Evolutionary conservation across 2,113 vertebrate species (phyloP), one percentile per base, ranked within the genome.

Genomic region (Speoplatyrhinus poulsoni): DNA sequence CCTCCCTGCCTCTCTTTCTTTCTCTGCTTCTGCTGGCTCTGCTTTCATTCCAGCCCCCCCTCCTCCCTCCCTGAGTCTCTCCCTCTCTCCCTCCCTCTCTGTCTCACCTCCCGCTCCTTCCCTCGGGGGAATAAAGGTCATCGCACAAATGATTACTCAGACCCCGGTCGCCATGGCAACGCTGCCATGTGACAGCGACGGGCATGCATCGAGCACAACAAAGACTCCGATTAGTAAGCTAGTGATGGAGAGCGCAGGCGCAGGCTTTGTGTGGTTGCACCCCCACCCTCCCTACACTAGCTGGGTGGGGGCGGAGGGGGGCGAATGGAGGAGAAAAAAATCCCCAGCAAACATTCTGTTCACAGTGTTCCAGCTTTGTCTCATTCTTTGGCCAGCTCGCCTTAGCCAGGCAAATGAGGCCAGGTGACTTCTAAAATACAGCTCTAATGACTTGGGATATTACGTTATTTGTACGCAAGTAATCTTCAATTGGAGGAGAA

Each of bases 71-170:
- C 76, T 77, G 73, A 62, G 80, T 82, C 75, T 79, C 73, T 60
- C 53, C 62, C 81, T 57, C 76, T 84, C 60, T 75, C 76, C 79
- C 69, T 73, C 66, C 70, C 67, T 64, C 77, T n/a, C n/a, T n/a
- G n/a, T n/a, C n/a, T n/a, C n/a, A n/a, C 75, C 72, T 65, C 82
- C 73, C 82, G 80, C 82, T 67, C 87, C 93, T 88, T 91, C 92
- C 91, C 92, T 90, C 92, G 89, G 89, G 95, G 95, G 95, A 95
- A 94, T 95, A 95, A 95, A 95, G 95, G 94, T 96, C 95, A 96
- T 94, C 95, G 95, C 95, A 94, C 95, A 96, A 96, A 96, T 95
- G 95, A 96, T 96, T 96, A 96, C 94, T 96, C 95, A 95, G 95
- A 96, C 94, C 94, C 94, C 91, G 82, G 95, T 96, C 93, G 91